A percentile compares a stretch with the other conserved stretches of the same genome.
phyloP scores from a whole-genome alignment of 2,888 invertebrate species.

The Sinodicranocentrus sp. region DNA sequence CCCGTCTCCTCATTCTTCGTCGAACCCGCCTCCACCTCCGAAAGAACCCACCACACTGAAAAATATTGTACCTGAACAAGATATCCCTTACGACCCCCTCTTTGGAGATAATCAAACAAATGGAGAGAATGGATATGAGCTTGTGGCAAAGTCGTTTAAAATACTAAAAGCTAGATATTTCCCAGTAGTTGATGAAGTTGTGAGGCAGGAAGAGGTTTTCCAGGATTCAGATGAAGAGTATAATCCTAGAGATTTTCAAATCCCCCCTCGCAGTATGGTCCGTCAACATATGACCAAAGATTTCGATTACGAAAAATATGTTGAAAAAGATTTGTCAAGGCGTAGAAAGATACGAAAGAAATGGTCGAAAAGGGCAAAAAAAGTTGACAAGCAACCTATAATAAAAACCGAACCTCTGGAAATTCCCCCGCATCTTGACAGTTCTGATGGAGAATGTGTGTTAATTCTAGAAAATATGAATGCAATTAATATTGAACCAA shows the following conservation, averaged over 20 bases:
- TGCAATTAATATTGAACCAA: conserved; percentile 20
- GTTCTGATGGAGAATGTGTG: too few relatives aligned
- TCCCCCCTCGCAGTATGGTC: conserved; percentile 56
- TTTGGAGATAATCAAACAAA: conserved; percentile 54
- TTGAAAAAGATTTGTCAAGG: conserved; percentile 23
- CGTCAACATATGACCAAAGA: conserved; percentile 36
- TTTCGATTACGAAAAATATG: conserved; percentile 32
- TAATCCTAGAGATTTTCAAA: conserved; percentile 58
- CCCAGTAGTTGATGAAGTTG: conserved; percentile 43
- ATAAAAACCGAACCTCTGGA: conserved; percentile 58
- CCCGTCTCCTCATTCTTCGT: background rate
- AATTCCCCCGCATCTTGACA: background rate
- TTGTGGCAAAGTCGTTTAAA: conserved; percentile 70
- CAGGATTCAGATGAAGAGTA: conserved; percentile 56
- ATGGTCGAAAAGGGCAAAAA: conserved; percentile 26
- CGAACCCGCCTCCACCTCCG: background rate
- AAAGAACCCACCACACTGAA: conserved; percentile 17
- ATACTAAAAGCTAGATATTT: conserved; percentile 63
- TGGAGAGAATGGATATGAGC: conserved; percentile 60
- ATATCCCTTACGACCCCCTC: conserved; percentile 66
- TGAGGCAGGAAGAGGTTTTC: conserved; percentile 58
- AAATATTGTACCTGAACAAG: conserved; percentile 65
- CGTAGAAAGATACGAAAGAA: conserved; percentile 36
- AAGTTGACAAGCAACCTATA: background rate
- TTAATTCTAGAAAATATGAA: too few relatives aligned